Conservation (phyloP, 2,797 vertebrate species). For the Fringilla coelebs region DNA sequence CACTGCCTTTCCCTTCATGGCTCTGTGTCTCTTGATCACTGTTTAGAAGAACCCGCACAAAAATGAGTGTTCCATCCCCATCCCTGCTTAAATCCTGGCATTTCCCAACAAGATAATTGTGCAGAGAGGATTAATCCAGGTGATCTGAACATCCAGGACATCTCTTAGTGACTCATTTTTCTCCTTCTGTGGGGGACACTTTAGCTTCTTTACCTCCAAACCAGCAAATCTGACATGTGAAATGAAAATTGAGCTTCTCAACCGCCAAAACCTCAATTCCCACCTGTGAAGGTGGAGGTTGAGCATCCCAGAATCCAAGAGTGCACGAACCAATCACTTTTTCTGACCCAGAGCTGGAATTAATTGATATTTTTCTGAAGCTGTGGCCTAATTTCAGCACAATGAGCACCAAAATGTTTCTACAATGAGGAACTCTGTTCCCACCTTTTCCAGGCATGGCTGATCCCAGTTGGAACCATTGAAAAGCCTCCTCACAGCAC, state of each 20-base stretch:
- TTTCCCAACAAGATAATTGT: not conserved
- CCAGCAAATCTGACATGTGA: accelerated
- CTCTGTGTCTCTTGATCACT: not conserved
- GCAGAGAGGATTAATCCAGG: not conserved
- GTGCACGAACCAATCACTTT: not conserved
- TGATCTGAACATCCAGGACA: not conserved
- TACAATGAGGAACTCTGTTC: accelerated
- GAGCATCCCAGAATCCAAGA: not conserved
- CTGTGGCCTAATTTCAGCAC: not conserved
- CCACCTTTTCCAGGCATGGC: not conserved
- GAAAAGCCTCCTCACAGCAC: not conserved
- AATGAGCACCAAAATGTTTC: not conserved
- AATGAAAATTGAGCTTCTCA: not conserved
- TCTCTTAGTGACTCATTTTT: not conserved
- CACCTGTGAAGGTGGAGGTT: not conserved
- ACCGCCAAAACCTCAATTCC: not conserved
- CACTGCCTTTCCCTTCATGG: not conserved
- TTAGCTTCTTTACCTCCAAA: not conserved
- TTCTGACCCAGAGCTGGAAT: not conserved
- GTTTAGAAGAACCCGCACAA: accelerated
- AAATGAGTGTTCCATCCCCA: not conserved
- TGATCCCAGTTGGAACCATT: not conserved
- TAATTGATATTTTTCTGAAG: not conserved
- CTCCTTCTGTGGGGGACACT: not conserved
- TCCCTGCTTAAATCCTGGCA: not conserved